phyloP scores from a whole-genome alignment of 2,888 invertebrate species.

The Volucella inflata region DNA sequence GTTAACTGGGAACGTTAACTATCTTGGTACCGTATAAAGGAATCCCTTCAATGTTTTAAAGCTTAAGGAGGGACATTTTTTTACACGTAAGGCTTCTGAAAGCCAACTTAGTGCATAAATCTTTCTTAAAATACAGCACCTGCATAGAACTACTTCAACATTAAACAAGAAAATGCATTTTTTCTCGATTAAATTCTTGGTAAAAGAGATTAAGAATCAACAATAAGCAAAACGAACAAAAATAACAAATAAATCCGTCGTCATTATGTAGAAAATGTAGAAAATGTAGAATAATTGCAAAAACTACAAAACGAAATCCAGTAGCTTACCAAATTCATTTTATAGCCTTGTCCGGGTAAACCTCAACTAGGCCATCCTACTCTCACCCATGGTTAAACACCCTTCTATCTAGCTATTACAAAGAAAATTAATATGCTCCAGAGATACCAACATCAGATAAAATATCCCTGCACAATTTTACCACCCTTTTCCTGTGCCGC shows the following conservation, averaged over 20 bases:
- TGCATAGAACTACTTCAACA: no score
- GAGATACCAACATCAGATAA: constrained; percentile 61
- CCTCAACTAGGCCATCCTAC: constrained; percentile 32
- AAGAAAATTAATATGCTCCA: constrained; percentile 68
- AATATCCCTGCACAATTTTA: constrained; percentile 46
- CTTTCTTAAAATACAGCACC: no score
- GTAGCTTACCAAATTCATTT: constrained; percentile 33
- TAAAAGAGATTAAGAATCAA: constrained; percentile 24
- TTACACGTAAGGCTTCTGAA: no score
- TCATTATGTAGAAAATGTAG: constrained; percentile 59
- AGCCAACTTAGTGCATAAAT: no score
- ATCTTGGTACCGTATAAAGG: no score
- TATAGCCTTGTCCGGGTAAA: constrained; percentile 42
- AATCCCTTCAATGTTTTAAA: no score
- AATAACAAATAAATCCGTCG: constrained; percentile 53
- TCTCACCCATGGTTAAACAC: constrained; percentile 5
- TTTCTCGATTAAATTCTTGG: neutral
- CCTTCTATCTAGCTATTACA: constrained; percentile 52
- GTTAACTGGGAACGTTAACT: no score
- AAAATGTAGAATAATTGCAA: constrained; percentile 49
- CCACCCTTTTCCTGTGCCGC: constrained; percentile 36
- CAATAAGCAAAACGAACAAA: neutral
- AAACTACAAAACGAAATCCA: constrained; percentile 66
- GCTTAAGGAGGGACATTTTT: no score
- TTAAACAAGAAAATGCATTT: neutral